Percentiles rank a stretch among this genome's conserved stretches.
Conservation (phyloP, 2,797 vertebrate genomes). For the Cyprinella venusta region DNA sequence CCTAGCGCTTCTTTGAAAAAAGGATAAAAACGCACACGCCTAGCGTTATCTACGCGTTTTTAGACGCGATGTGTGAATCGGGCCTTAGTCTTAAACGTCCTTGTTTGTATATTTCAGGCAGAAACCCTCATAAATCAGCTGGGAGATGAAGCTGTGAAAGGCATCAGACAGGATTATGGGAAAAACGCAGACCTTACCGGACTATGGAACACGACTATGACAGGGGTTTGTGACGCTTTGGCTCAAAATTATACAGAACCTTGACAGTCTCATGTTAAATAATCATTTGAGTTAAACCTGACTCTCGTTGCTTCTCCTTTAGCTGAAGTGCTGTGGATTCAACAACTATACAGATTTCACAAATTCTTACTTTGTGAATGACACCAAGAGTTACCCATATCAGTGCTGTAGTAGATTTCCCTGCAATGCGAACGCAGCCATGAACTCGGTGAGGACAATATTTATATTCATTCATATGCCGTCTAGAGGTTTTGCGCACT, state of each 20-base stretch:
- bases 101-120: constrained; percentile 65
- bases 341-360: constrained; percentile 76
- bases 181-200: constrained; percentile 67
- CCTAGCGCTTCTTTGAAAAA: too few species aligned
- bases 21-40: too few species aligned
- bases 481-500: neutral
- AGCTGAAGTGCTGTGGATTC: constrained; percentile 82
- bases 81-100: too few species aligned
- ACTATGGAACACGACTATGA: constrained; percentile 80
- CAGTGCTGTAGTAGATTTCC: constrained; percentile 64
- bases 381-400: constrained; percentile 57
- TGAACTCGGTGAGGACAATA: constrained; percentile 20
- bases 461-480: neutral
- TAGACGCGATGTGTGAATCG: too few species aligned
- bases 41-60: too few species aligned
- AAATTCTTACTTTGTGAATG: constrained; percentile 62
- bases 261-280: neutral
- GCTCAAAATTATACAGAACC: too few species aligned
- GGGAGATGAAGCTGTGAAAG: constrained; percentile 61
- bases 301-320: neutral
- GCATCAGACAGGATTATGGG: constrained; percentile 74
- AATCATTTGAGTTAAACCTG: neutral
- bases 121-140: constrained; percentile 69
- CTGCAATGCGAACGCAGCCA: neutral
- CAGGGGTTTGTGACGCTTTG: constrained; percentile 63